Conservation (phyloP, 2,113 vertebrate genomes). For the Halichoeres trimaculatus region DNA sequence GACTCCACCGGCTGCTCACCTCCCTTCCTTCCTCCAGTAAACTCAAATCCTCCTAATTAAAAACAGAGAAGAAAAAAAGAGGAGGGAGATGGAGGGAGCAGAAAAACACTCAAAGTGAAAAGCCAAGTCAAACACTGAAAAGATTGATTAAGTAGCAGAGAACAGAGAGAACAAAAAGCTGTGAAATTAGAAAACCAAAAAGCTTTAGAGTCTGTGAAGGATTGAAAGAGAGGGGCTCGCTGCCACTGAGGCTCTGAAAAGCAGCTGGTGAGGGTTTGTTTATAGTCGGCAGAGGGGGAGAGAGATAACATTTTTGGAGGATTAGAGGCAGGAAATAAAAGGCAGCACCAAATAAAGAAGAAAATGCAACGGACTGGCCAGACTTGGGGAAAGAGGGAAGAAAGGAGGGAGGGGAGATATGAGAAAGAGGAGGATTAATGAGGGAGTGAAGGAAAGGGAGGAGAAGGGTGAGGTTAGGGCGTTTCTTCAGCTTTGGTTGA, state of each 20-base stretch:
- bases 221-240: not conserved
- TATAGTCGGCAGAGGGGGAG: constrained; percentile 58
- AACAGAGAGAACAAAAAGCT: not conserved
- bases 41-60: constrained; percentile 32
- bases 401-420: constrained; percentile 1
- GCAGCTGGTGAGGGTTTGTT: constrained; percentile 64
- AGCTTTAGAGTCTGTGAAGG: not conserved
- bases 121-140: constrained; percentile 6
- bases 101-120: constrained; percentile 1
- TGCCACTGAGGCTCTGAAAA: constrained; percentile 33
- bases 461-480: constrained; percentile 35
- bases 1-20: constrained; percentile 25
- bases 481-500: constrained; percentile 16
- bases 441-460: constrained; percentile 44
- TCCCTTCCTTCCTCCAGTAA: constrained; percentile 38
- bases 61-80: constrained; percentile 21
- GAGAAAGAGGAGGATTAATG: constrained; percentile 31
- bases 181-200: constrained; percentile 28
- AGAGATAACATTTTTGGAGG: constrained; percentile 77
- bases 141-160: constrained; percentile 8
- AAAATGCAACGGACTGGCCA: constrained; percentile 60
- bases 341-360: constrained; percentile 80
- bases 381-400: constrained; percentile 28
- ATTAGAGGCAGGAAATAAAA: constrained; percentile 76
- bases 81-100: not conserved